Evolutionary conservation across 1,140 invertebrate species (phyloP).

Genomic region (Megalopta genalis): DNA sequence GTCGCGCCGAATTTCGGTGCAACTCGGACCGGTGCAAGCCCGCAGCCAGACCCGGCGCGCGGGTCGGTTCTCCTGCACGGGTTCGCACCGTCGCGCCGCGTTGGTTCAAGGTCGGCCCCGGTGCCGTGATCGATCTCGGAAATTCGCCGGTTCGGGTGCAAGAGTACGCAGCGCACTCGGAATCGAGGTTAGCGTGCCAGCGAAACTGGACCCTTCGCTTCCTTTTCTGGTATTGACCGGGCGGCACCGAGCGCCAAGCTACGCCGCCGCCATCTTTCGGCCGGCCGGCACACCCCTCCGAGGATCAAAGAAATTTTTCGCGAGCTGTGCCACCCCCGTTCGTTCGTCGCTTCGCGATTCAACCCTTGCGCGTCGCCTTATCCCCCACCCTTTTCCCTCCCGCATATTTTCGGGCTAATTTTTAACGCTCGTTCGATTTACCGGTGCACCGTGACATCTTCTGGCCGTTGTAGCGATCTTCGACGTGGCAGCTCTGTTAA

Average conservation of each 20-base stretch:
- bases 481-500: too few relatives aligned
- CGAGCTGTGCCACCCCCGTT: too few relatives aligned
- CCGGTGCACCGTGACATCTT: too few relatives aligned
- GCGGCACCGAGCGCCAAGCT: slow-evolving; percentile 26
- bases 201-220: slow-evolving; percentile 53
- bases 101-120: slow-evolving; percentile 28
- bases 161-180: slow-evolving; percentile 22
- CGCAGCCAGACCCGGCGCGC: not conserved
- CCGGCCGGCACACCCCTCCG: not conserved
- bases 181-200: slow-evolving; percentile 75
- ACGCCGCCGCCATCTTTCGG: slow-evolving; percentile 57
- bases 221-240: slow-evolving; percentile 65
- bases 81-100: not conserved
- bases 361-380: too few relatives aligned
- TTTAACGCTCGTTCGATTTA: too few relatives aligned
- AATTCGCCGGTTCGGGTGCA: slow-evolving; percentile 17
- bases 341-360: too few relatives aligned
- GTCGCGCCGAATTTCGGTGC: too few relatives aligned
- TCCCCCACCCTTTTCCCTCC: too few relatives aligned
- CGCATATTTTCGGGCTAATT: too few relatives aligned
- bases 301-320: slow-evolving; percentile 21
- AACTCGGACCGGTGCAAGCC: not conserved
- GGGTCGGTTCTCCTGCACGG: too few relatives aligned
- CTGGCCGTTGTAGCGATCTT: too few relatives aligned
- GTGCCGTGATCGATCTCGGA: not conserved